phyloP scores from a whole-genome alignment of 2,797 vertebrate genomes.

The Chaenodraco wilsoni region DNA sequence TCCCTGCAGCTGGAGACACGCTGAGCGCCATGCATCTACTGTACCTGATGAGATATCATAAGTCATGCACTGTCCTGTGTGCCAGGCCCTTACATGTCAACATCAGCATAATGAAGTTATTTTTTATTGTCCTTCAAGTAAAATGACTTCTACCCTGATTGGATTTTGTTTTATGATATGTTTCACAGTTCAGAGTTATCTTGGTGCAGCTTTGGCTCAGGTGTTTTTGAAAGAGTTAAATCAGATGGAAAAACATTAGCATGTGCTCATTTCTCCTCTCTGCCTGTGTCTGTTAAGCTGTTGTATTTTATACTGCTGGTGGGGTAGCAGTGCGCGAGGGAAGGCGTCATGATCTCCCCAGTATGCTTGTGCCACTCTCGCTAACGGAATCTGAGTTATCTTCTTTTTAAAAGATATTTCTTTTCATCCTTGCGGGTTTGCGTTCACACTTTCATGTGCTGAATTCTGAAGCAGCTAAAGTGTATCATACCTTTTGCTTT shows the following conservation, averaged over 20 bases:
- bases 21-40: neutral
- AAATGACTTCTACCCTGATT: neutral
- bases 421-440: slow-evolving; percentile 41
- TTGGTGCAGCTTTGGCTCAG: slow-evolving; percentile 30
- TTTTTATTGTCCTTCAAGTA: neutral
- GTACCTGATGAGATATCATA: slow-evolving; percentile 8
- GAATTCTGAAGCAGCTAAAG: slow-evolving; percentile 30
- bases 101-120: neutral
- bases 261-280: slow-evolving; percentile 18
- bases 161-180: neutral
- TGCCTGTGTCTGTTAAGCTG: slow-evolving; percentile 41
- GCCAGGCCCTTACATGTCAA: neutral
- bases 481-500: slow-evolving; percentile 20
- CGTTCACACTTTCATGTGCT: slow-evolving; percentile 46
- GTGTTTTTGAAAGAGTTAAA: slow-evolving; percentile 37
- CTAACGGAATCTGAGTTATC: slow-evolving; percentile 37
- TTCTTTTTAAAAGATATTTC: slow-evolving; percentile 1
- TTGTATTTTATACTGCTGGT: slow-evolving; percentile 55
- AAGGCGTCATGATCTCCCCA: slow-evolving; percentile 58
- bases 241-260: slow-evolving; percentile 38
- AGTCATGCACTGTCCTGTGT: slow-evolving; percentile 16
- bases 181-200: neutral
- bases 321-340: slow-evolving; percentile 38
- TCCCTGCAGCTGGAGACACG: slow-evolving; percentile 48
- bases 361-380: slow-evolving; percentile 42